Percentiles rank a stretch among this genome's conserved stretches.
These are phyloP conservation scores for Campoletis raptor DNA, from an alignment of 2,888 invertebrate species.

Conservation along the genomic window DNA sequence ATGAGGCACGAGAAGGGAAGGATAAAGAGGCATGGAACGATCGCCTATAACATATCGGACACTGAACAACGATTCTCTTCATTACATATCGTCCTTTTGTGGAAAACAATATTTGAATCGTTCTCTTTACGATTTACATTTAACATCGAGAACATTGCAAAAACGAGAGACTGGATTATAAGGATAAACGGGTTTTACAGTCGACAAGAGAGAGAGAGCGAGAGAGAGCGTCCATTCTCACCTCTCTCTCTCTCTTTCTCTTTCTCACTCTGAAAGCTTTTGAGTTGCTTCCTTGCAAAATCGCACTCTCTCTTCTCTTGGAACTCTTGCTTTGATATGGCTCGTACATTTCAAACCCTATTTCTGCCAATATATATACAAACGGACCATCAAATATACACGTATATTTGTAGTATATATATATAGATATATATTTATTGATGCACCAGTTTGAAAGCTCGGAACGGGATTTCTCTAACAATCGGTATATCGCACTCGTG, in stretches of 20 bases:
- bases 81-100: constrained; percentile 31
- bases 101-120: constrained; percentile 66
- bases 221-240: not conserved
- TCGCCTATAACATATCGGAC: constrained; percentile 21
- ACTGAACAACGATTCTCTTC: not conserved
- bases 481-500: constrained; percentile 57
- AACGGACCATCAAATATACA: not conserved
- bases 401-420: no score
- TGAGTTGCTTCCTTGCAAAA: constrained; percentile 39
- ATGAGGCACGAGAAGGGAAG: not conserved
- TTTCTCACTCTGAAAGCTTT: constrained; percentile 48
- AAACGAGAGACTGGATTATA: not conserved
- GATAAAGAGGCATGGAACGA: not conserved
- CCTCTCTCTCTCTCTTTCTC: constrained; percentile 22
- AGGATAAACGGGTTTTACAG: constrained; percentile 7
- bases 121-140: constrained; percentile 52
- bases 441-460: constrained; percentile 21
- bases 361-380: constrained; percentile 13
- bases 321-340: constrained; percentile 45
- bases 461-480: constrained; percentile 52
- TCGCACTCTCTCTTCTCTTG: constrained; percentile 30
- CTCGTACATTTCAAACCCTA: constrained; percentile 18
- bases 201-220: not conserved
- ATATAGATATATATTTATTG: not conserved
- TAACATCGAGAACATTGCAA: not conserved